Conservation (phyloP, 2,888 invertebrate genomes). For the Chesias legatella region DNA sequence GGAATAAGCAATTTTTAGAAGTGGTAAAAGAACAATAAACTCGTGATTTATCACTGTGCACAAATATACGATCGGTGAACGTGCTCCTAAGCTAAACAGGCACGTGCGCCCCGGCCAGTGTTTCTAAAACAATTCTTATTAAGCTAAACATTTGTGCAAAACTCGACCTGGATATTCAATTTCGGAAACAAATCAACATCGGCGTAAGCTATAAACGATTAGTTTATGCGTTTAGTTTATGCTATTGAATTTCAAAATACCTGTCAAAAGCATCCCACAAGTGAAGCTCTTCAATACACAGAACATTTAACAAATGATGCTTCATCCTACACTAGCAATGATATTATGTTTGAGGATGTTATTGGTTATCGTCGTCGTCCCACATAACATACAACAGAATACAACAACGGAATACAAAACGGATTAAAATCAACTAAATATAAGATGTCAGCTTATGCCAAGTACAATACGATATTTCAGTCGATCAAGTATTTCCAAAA, state of each 20-base stretch:
- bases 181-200: conserved; percentile 18
- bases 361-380: conserved; percentile 20
- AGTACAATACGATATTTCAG: no score
- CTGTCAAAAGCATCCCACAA: conserved; percentile 27
- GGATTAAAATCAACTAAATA: no score
- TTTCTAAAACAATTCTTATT: conserved; percentile 68
- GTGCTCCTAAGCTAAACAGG: conserved; percentile 64
- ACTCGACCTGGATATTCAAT: conserved; percentile 22
- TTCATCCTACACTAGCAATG: conserved; percentile 23
- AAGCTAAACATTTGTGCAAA: conserved; percentile 49
- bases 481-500: no score
- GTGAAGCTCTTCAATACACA: conserved; percentile 17
- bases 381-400: conserved; percentile 10
- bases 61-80: conserved; percentile 41
- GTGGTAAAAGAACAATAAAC: conserved; percentile 28
- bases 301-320: conserved; percentile 16
- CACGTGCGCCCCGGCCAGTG: conserved; percentile 66
- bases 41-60: conserved; percentile 42
- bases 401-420: no score
- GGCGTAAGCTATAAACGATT: neutral
- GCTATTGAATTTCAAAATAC: conserved; percentile 4
- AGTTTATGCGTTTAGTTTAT: neutral
- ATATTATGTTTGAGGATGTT: conserved; percentile 22
- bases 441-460: no score
- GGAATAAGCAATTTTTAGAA: conserved; percentile 19